Conservation (phyloP, 2,113 vertebrate species). For the Rallus limicola region DNA sequence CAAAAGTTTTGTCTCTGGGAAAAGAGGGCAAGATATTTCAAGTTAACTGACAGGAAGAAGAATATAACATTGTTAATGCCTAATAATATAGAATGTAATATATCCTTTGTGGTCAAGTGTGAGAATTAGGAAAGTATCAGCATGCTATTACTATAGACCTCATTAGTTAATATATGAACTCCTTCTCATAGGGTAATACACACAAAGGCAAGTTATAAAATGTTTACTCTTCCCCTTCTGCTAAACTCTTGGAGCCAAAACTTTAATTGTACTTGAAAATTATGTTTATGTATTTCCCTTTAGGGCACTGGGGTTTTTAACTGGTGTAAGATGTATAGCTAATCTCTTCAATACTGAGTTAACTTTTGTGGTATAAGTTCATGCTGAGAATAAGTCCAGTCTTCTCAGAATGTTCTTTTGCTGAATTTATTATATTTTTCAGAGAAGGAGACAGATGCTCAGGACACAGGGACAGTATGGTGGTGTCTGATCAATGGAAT, state of each 20-base stretch:
- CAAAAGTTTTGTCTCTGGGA: background rate
- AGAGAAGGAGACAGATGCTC: background rate
- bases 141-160: background rate
- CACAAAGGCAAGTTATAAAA: background rate
- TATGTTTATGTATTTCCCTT: background rate
- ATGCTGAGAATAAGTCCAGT: background rate
- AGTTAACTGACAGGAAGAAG: background rate
- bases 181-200: background rate
- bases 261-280: constrained; percentile 33
- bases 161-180: background rate
- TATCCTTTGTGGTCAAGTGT: background rate
- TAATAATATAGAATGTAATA: background rate
- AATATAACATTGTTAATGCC: background rate
- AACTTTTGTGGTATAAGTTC: background rate
- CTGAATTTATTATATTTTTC: background rate
- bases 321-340: background rate
- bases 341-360: background rate
- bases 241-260: background rate
- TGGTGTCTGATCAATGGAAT: background rate
- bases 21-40: background rate
- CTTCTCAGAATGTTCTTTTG: background rate
- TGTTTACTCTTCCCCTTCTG: background rate
- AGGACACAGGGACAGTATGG: background rate
- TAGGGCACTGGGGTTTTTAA: background rate
- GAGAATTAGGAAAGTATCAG: background rate